Base-by-base conservation (phyloP, 2,797 vertebrate species). In the Mionectes olivaceus region DNA sequence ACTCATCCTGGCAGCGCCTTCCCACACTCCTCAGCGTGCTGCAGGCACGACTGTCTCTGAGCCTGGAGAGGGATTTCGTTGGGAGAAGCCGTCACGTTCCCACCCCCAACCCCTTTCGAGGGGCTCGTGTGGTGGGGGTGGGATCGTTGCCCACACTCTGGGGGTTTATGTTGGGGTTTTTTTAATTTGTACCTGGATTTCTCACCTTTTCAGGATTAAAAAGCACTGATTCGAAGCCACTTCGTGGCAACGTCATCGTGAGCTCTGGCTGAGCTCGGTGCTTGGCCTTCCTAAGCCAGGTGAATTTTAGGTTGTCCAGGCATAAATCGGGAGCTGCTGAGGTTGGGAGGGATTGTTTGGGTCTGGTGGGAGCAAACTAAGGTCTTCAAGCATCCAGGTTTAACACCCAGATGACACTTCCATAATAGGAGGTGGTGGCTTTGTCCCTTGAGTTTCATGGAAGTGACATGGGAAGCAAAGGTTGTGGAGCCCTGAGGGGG, bases 151-250 rank as follows among this genome's bases (percentile, higher is more conserved):
- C 78, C 71, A 75, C 35, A 89, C 37, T 37, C 27, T 10, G 1
- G 15, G 16, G 43, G 0, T 76, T 67, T 80, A 12, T 33, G 60
- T 47, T 19, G 4, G 35, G 35, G 7, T 16, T 7, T 83, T 84
- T 85, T 93, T 70, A 47, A 87, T 90, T 95, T 97, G 93, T 95
- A 95, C 39, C 0, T 83, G 81, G 83, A 86, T 35, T 39, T 83
- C 80, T 94, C 91, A 93, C 78, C 93, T 93, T 94, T 94, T 87
- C 8, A 65, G 82, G 87, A 97, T 96, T 97, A 96, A 95, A 97
- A 95, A 95, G 89, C 92, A 93, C 86, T 89, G 95, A 90, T 92
- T 92, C 7, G 2, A 68, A 87, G 77, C 9, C 27, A 0, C 19
- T 64, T 32, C 0, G 13, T 24, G 8, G 32, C 23, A 0, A 13